phyloP scores from a whole-genome alignment of 2,888 invertebrate genomes.

The Anagyrus pseudococci region DNA sequence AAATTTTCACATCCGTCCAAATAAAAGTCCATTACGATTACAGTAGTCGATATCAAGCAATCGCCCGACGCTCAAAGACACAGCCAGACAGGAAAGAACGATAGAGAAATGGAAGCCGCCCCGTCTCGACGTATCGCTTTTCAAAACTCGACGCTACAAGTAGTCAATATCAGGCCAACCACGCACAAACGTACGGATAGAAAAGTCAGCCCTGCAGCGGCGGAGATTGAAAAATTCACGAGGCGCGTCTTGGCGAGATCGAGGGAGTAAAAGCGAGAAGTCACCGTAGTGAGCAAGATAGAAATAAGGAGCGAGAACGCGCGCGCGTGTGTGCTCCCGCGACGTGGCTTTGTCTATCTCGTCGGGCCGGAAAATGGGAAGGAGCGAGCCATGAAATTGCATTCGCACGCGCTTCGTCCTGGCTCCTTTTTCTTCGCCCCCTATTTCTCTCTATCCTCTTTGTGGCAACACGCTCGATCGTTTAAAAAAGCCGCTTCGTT shows the following conservation, averaged over 20 bases:
- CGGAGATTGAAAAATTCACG: constrained; percentile 21
- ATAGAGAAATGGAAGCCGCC: background rate
- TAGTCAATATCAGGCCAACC: constrained; percentile 6
- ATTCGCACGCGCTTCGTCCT: constrained; percentile 6
- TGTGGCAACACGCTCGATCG: constrained; percentile 5
- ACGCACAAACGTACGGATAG: background rate
- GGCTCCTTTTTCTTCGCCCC: background rate
- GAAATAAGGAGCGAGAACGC: background rate
- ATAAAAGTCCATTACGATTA: no score
- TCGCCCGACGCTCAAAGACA: constrained; percentile 1
- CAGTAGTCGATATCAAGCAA: constrained; percentile 8
- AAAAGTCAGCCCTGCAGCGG: no score
- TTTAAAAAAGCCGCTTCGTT: constrained; percentile 18
- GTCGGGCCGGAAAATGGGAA: constrained; percentile 30
- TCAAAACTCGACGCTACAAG: background rate
- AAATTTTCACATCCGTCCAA: no score
- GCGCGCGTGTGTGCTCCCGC: no score
- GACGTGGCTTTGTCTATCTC: constrained; percentile 17
- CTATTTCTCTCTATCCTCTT: background rate
- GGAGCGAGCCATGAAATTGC: constrained; percentile 31
- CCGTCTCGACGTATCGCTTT: no score
- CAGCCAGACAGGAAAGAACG: background rate
- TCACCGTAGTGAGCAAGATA: background rate
- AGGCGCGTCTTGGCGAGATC: background rate
- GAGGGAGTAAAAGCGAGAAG: no score